These are phyloP conservation scores for Plecotus auritus DNA, from an alignment of 2,113 vertebrate genomes.

Conservation along the genomic window DNA sequence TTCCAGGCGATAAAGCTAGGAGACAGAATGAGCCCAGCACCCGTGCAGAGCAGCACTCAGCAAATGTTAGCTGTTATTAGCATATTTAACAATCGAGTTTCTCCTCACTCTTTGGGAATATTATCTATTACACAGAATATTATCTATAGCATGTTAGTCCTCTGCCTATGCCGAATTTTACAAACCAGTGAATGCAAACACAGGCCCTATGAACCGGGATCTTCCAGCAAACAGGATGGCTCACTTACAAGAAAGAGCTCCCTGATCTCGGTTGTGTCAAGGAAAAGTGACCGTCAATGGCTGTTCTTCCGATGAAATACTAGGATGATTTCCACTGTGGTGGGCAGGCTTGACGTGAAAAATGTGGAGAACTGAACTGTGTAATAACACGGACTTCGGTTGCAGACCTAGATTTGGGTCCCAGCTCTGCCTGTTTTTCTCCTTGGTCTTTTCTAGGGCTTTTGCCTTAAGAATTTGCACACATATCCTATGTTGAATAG, in stretches of 20 bases:
- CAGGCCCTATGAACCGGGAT: not conserved
- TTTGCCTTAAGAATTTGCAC: not conserved
- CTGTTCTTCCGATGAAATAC: not conserved
- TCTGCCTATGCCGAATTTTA: not conserved
- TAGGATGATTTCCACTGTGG: not conserved
- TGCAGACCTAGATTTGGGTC: not conserved
- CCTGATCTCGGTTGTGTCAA: not conserved
- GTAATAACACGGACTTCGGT: not conserved
- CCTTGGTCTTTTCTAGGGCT: not conserved
- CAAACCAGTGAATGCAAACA: not conserved
- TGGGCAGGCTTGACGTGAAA: not conserved
- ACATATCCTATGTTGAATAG: not conserved
- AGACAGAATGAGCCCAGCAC: not conserved
- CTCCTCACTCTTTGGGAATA: not conserved
- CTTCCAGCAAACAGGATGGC: too few species aligned
- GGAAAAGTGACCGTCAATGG: not conserved
- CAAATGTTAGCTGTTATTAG: not conserved
- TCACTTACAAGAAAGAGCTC: not conserved
- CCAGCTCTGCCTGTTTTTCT: not conserved
- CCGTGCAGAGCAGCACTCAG: not conserved
- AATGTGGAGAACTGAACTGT: not conserved
- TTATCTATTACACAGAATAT: not conserved
- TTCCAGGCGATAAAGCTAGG: not conserved
- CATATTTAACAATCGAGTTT: not conserved
- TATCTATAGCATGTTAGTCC: not conserved